Evolutionary conservation across 2,888 invertebrate species (phyloP), one percentile per base, ranked within the genome.

Genomic region (Drosophila ezoana): DNA sequence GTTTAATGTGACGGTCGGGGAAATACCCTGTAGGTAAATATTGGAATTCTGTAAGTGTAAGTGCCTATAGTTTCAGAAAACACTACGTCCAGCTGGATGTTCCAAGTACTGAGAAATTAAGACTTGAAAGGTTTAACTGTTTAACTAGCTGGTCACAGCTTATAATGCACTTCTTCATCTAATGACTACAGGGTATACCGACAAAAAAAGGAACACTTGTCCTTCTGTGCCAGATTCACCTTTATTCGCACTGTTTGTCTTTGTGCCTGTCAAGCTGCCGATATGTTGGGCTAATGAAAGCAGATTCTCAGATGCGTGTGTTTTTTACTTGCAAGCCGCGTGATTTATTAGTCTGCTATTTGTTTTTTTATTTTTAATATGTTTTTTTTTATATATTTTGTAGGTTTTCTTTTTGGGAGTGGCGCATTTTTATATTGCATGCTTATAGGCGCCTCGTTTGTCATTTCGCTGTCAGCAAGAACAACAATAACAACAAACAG

Each of bases 261-360:
- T 45, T 53, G 49, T 28, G 23, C 28, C 54, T 53, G 70, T 53
- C 61, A 64, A 41, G 40, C 56, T 47, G 56, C 35, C 68, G 52
- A 78, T 65, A 63, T 38, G 54, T 63, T 60, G 47, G 37, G 54
- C 71, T 81, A 85, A 78, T 85, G 75, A 63, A 63, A 47, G 65
- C 60, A 32, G 66, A 69, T 58, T 53, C 13, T 18, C n/a, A 41
- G 18, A 37, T 40, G 61, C 43, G 47, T 66, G 40, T 49, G 35
- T 37, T 41, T 44, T 41, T 8, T 44, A 20, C 41, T 28, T 33
- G 43, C 38, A 40, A 62, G 54, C 40, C 40, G 67, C 49, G 74
- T 85, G 82, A 87, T 84, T 87, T 87, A 87, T 87, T 84, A 74
- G 53, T 48, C 61, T 66, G 58, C 68, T 70, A 78, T 78, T 72